Conservation (phyloP, 2,888 invertebrate species). For the Ernsta delagoae region DNA sequence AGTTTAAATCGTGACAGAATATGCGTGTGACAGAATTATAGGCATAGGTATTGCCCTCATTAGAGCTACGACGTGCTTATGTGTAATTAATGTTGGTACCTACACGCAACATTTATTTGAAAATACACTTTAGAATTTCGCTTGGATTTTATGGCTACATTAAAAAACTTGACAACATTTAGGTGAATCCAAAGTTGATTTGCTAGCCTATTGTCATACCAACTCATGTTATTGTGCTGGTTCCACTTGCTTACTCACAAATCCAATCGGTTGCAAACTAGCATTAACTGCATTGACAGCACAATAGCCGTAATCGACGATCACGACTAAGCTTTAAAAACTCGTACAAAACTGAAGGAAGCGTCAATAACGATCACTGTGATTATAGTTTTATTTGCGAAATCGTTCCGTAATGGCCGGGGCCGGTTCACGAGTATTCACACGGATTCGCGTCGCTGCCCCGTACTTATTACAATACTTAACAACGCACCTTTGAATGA, state of each 20-base stretch:
- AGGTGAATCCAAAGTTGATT: background rate
- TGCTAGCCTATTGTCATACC: slow-evolving; percentile 1
- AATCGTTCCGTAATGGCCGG: slow-evolving; percentile 65
- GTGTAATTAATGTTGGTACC: slow-evolving; percentile 28
- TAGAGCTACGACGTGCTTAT: slow-evolving; percentile 23
- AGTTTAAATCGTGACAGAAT: slow-evolving; percentile 38
- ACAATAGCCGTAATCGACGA: slow-evolving; percentile 32
- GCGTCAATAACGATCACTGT: slow-evolving; percentile 63
- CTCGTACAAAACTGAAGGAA: slow-evolving; percentile 62
- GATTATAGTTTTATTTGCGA: slow-evolving; percentile 76
- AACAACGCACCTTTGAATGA: slow-evolving; percentile 67
- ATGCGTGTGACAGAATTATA: slow-evolving; percentile 39
- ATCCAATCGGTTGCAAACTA: slow-evolving; percentile 9
- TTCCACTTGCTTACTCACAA: slow-evolving; percentile 9
- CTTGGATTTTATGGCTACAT: background rate
- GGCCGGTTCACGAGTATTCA: slow-evolving; percentile 56
- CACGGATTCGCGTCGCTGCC: slow-evolving; percentile 61
- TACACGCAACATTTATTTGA: slow-evolving; percentile 8
- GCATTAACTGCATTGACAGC: slow-evolving; percentile 26
- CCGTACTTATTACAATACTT: slow-evolving; percentile 61
- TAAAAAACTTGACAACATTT: too few relatives aligned
- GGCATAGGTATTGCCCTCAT: slow-evolving; percentile 31
- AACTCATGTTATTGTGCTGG: background rate
- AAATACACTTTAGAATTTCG: slow-evolving; percentile 9
- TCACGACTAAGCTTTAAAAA: slow-evolving; percentile 33